A percentile compares a stretch with the other conserved stretches of the same genome.
Evolutionary conservation across 2,888 invertebrate species (phyloP).

Genomic region (Torymus auratus): DNA sequence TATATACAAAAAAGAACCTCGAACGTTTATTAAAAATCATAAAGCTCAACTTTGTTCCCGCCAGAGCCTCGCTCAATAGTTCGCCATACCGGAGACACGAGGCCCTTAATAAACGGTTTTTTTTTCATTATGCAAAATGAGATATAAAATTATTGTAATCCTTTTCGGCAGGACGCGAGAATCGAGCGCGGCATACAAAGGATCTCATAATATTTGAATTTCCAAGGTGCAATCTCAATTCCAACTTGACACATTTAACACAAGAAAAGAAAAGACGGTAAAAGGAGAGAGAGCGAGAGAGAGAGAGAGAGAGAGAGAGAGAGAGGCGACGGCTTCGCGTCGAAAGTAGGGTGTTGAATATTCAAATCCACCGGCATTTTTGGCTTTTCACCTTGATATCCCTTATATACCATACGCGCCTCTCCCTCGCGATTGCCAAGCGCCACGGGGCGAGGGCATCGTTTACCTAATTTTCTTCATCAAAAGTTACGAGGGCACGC

Average conservation of each 20-base stretch:
- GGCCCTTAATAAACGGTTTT: conserved; percentile 46
- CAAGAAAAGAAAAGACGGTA: conserved; percentile 42
- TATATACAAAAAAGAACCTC: background rate
- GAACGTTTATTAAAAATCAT: conserved; percentile 1
- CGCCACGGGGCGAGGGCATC: conserved; percentile 8
- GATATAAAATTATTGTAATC: conserved; percentile 53
- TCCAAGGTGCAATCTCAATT: conserved; percentile 52
- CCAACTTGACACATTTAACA: conserved; percentile 54
- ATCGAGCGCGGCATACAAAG: conserved; percentile 52
- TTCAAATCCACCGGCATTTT: conserved; percentile 51
- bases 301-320: background rate
- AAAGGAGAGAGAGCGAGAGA: background rate
- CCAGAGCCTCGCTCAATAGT: background rate
- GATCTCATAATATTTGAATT: conserved; percentile 56
- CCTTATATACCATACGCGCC: background rate
- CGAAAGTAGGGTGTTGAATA: conserved; percentile 47
- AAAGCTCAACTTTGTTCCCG: background rate
- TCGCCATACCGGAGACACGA: background rate
- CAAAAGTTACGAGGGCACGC: conserved; percentile 67
- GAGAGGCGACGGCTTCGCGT: background rate
- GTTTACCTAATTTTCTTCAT: conserved; percentile 68
- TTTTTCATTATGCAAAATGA: conserved; percentile 52
- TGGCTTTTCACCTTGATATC: conserved; percentile 52
- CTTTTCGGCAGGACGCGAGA: conserved; percentile 23
- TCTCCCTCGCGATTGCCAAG: background rate